Evolutionary conservation across 2,888 invertebrate genomes (phyloP).

Genomic region (Pyrrhia umbra): DNA sequence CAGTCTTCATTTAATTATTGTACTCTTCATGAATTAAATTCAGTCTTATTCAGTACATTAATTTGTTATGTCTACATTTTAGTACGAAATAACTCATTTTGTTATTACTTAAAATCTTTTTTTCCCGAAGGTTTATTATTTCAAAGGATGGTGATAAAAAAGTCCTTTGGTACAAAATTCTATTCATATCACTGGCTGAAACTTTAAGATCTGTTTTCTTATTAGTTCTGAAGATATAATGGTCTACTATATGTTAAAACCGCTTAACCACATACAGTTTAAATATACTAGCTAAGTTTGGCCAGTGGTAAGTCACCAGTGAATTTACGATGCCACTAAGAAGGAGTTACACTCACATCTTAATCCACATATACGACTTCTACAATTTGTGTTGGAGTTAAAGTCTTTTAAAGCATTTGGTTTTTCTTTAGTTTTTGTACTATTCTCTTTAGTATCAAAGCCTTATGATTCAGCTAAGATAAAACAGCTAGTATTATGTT

Average conservation of each 20-base stretch:
- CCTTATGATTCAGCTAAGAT: too few relatives aligned
- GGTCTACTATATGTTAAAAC: conserved; percentile 10
- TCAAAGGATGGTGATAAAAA: too few relatives aligned
- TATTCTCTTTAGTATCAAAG: background rate
- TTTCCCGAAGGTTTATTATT: too few relatives aligned
- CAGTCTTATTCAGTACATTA: background rate
- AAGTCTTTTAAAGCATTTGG: conserved; percentile 11
- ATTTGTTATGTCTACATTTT: too few relatives aligned
- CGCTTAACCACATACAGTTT: conserved; percentile 25
- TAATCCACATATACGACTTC: conserved; percentile 28
- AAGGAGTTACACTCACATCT: conserved; percentile 24
- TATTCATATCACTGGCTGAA: background rate
- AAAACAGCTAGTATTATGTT: too few relatives aligned
- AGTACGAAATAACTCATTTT: too few relatives aligned
- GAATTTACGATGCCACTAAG: conserved; percentile 42
- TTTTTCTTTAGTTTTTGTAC: conserved; percentile 19
- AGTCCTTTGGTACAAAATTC: too few relatives aligned
- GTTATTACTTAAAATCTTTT: too few relatives aligned
- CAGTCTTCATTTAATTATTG: background rate
- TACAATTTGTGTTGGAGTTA: conserved; percentile 23
- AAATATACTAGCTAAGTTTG: conserved; percentile 41
- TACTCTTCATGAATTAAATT: too few relatives aligned
- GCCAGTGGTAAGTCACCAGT: conserved; percentile 43
- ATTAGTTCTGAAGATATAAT: conserved; percentile 3
- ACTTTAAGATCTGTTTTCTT: background rate